Conservation (phyloP, 2,888 invertebrate genomes). For the Stenodema calcarata region DNA sequence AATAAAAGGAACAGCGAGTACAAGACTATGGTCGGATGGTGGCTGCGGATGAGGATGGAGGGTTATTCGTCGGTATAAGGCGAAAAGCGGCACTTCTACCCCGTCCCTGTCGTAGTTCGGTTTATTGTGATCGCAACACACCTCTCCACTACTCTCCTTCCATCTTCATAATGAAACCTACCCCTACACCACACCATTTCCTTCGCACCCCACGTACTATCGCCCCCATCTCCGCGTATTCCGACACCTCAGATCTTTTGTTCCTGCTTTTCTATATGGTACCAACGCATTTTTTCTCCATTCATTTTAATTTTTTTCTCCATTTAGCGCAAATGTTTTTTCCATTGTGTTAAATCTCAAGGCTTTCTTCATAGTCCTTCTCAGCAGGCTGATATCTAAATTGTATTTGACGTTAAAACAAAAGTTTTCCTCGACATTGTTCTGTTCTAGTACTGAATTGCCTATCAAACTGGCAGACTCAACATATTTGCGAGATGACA, state of each 20-base stretch:
- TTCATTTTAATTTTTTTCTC: neutral
- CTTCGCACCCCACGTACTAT: neutral
- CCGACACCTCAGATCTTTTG: neutral
- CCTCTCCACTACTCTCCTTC: neutral
- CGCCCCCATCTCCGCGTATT: neutral
- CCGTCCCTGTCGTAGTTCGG: neutral
- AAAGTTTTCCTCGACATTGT: neutral
- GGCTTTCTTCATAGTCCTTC: neutral
- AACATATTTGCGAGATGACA: no score
- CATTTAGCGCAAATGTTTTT: neutral
- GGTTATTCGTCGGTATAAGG: no score
- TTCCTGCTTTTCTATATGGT: neutral
- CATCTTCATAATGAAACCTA: neutral
- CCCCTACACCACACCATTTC: neutral
- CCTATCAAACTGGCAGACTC: no score
- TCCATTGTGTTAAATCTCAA: neutral
- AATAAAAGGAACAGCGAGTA: neutral
- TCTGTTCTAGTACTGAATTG: no score
- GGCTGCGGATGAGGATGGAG: no score
- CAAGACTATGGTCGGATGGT: neutral
- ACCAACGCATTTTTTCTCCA: neutral
- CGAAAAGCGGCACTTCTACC: no score
- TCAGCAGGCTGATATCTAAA: conserved; percentile 20
- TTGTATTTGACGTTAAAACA: conserved; percentile 37
- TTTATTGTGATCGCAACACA: neutral